Conservation (phyloP, 2,888 invertebrate genomes). For the Drosophila nr. perissopoda region DNA sequence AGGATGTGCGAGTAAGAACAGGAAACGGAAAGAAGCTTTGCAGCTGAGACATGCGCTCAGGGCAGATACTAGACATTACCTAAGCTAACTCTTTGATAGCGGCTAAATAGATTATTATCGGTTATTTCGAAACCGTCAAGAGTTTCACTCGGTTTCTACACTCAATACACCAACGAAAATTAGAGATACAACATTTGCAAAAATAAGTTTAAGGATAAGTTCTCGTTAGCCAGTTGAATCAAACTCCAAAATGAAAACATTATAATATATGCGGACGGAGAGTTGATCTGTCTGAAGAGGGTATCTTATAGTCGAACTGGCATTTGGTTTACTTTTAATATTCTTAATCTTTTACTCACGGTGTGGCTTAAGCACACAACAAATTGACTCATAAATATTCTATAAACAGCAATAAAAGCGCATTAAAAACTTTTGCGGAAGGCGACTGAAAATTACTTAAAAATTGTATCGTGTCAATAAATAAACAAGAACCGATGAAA, state of each 20-base stretch:
- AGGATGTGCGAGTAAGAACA: conserved; percentile 12
- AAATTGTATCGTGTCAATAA: conserved; percentile 61
- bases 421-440: conserved; percentile 55
- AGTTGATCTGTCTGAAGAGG: not conserved
- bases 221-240: not conserved
- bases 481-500: conserved; percentile 51
- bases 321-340: not conserved
- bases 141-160: not conserved
- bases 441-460: conserved; percentile 47
- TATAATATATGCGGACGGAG: not conserved
- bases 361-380: conserved; percentile 9
- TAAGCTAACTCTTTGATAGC: not conserved
- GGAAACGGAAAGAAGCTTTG: conserved; percentile 19
- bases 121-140: not conserved
- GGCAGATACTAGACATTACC: not conserved
- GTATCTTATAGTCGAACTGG: not conserved
- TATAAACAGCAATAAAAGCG: conserved; percentile 62
- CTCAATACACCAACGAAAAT: not conserved
- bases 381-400: conserved; percentile 59
- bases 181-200: not conserved
- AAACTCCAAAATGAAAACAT: not conserved
- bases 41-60: conserved; percentile 15
- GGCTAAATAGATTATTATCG: not conserved
- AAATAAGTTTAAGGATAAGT: not conserved
- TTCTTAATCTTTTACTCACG: conserved; percentile 1